A percentile compares a stretch with the other conserved stretches of the same genome.
These are phyloP conservation scores for Amphibalanus amphitrite DNA, from an alignment of 1,140 invertebrate species.

Conservation along the genomic window DNA sequence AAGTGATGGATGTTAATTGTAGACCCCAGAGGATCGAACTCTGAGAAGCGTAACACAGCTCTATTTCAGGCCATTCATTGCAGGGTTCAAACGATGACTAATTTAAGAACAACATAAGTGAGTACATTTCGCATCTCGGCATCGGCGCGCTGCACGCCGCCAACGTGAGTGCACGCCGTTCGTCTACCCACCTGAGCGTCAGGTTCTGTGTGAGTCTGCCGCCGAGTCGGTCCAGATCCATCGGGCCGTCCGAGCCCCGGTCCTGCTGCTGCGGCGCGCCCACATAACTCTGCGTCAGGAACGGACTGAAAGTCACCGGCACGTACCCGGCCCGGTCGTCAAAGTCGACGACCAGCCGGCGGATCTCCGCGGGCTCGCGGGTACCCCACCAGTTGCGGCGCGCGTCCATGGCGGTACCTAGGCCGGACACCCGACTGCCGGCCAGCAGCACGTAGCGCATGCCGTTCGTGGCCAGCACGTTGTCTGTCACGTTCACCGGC, in stretches of 20 bases:
- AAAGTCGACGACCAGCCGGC: conserved; percentile 88
- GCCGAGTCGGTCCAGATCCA: conserved; percentile 51
- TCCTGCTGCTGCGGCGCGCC: not conserved
- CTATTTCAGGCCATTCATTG: too few species aligned
- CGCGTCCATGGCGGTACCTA: conserved; percentile 73
- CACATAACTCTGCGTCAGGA: conserved; percentile 36
- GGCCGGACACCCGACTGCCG: conserved; percentile 68
- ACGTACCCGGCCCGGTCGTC: conserved; percentile 99
- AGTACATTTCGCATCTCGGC: too few species aligned
- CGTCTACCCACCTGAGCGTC: conserved; percentile 36
- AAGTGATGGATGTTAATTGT: too few species aligned
- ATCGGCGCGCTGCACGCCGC: too few species aligned
- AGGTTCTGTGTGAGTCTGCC: conserved; percentile 63
- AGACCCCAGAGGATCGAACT: too few species aligned
- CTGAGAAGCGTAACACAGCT: too few species aligned
- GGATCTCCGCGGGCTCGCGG: conserved; percentile 46
- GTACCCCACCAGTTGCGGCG: conserved; percentile 94
- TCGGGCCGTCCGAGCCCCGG: conserved; percentile 15
- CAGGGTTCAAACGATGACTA: too few species aligned
- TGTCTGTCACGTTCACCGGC: conserved; percentile 73
- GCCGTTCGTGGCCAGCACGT: conserved; percentile 71
- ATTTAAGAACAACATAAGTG: too few species aligned
- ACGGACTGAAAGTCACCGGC: conserved; percentile 74
- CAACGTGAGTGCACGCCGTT: too few species aligned
- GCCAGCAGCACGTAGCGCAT: conserved; percentile 80